These are phyloP conservation scores for Drosophila sucinea DNA, from an alignment of 1,140 invertebrate species.

Conservation along the genomic window DNA sequence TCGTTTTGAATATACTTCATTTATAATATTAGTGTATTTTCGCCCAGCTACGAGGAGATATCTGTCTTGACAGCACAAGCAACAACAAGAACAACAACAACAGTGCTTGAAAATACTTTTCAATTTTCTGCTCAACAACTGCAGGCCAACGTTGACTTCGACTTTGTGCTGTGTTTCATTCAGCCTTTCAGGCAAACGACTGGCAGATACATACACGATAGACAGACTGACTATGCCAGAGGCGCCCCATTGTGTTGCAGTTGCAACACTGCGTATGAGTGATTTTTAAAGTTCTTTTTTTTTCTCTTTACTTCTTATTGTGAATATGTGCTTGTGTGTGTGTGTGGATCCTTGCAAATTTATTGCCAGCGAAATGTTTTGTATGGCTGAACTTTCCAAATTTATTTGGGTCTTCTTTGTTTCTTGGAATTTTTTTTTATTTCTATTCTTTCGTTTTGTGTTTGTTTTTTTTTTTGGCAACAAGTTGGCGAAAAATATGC, in stretches of 20 bases:
- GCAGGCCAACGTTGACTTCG: constrained; percentile 57
- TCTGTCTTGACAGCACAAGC: constrained; percentile 49
- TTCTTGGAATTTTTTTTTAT: constrained; percentile 34
- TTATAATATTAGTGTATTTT: constrained; percentile 11
- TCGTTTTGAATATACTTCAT: not conserved
- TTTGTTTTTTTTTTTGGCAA: constrained; percentile 65
- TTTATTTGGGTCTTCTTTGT: constrained; percentile 63
- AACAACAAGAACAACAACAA: constrained; percentile 31
- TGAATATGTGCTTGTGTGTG: not conserved
- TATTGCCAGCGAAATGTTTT: constrained; percentile 79
- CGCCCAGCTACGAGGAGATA: constrained; percentile 28
- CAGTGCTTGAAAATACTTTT: constrained; percentile 73
- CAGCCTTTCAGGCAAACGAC: constrained; percentile 25
- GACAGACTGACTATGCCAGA: constrained; percentile 24
- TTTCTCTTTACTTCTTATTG: constrained; percentile 16
- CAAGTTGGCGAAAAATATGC: constrained; percentile 70
- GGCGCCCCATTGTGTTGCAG: constrained; percentile 52
- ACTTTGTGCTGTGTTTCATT: constrained; percentile 15
- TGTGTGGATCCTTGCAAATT: constrained; percentile 58
- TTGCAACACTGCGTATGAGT: constrained; percentile 75
- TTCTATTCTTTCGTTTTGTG: constrained; percentile 22
- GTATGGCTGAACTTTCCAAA: constrained; percentile 69
- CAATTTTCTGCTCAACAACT: constrained; percentile 80
- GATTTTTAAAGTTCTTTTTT: constrained; percentile 51
- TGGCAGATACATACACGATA: constrained; percentile 45